Evolutionary conservation across 35 echinoderm and acorn worm species (phyloP).

Genomic region (Strongylocentrotus purpuratus): DNA sequence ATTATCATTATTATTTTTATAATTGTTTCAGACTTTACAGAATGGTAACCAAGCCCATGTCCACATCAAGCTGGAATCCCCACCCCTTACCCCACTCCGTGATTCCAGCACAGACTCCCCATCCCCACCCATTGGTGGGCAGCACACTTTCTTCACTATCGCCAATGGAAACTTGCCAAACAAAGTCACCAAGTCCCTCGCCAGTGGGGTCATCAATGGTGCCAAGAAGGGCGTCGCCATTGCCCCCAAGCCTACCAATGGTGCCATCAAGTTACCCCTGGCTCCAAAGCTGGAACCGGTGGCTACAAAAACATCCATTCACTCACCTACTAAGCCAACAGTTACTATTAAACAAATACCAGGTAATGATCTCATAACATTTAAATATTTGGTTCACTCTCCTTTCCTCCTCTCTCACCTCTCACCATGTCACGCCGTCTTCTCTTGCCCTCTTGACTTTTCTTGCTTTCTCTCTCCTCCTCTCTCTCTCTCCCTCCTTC

Average conservation of each 20-base stretch:
- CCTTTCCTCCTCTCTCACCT: background rate
- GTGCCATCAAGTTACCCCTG: conserved; percentile 64
- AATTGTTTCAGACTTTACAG: background rate
- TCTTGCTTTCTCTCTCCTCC: background rate
- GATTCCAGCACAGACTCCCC: conserved; percentile 51
- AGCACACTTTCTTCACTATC: conserved; percentile 52
- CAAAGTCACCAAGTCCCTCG: conserved; percentile 56
- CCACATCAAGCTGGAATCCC: conserved; percentile 88
- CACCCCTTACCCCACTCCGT: conserved; percentile 87
- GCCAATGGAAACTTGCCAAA: conserved; percentile 54
- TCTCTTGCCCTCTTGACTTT: too few species aligned
- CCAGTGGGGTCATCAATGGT: conserved; percentile 25
- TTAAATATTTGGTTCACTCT: background rate
- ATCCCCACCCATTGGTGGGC: background rate
- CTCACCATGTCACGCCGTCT: background rate
- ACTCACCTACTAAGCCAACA: conserved; percentile 37
- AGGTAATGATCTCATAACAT: conserved; percentile 52
- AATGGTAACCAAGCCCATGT: conserved; percentile 33
- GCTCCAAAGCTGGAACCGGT: conserved; percentile 75
- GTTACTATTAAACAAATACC: conserved; percentile 59
- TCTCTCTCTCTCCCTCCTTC: background rate
- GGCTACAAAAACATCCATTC: background rate
- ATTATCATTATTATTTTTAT: too few species aligned
- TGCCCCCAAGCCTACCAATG: conserved; percentile 50
- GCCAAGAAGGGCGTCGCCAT: conserved; percentile 55